These are phyloP conservation scores for Heptranchias perlo DNA, from an alignment of 2,113 vertebrate species.

Conservation along the genomic window DNA sequence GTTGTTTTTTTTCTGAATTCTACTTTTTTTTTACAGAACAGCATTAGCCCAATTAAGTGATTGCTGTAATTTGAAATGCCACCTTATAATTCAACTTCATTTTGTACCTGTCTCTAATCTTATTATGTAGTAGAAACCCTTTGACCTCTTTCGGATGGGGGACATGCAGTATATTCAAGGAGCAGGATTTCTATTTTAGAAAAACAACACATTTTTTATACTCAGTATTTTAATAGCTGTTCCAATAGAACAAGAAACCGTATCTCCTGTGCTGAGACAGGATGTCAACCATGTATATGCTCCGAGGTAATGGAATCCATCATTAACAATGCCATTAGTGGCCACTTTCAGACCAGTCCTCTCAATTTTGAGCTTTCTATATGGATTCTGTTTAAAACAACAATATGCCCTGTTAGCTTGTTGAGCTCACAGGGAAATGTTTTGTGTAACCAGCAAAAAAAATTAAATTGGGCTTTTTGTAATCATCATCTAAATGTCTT, in stretches of 20 bases:
- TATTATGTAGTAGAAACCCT: background rate
- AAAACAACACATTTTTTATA: constrained; percentile 43
- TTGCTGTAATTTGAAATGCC: background rate
- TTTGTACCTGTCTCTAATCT: background rate
- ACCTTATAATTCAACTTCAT: background rate
- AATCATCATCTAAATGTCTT: background rate
- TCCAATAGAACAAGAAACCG: constrained; percentile 47
- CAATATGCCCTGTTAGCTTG: constrained; percentile 48
- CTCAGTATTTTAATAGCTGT: constrained; percentile 48
- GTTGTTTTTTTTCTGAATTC: background rate
- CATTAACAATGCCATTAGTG: constrained; percentile 60
- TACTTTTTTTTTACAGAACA: background rate
- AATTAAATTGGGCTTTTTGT: background rate
- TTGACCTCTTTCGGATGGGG: background rate
- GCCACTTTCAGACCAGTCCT: constrained; percentile 52
- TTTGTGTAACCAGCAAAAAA: background rate
- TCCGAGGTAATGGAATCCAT: constrained; percentile 57
- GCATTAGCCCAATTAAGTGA: constrained; percentile 1
- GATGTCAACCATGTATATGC: constrained; percentile 51
- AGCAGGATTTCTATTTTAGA: constrained; percentile 42
- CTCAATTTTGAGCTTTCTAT: constrained; percentile 49
- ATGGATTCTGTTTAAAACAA: constrained; percentile 52
- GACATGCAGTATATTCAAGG: background rate
- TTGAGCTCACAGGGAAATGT: constrained; percentile 1
- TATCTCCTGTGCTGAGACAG: constrained; percentile 53